Evolutionary conservation across 2,797 vertebrate genomes (phyloP).

Genomic region (Nasua narica): DNA sequence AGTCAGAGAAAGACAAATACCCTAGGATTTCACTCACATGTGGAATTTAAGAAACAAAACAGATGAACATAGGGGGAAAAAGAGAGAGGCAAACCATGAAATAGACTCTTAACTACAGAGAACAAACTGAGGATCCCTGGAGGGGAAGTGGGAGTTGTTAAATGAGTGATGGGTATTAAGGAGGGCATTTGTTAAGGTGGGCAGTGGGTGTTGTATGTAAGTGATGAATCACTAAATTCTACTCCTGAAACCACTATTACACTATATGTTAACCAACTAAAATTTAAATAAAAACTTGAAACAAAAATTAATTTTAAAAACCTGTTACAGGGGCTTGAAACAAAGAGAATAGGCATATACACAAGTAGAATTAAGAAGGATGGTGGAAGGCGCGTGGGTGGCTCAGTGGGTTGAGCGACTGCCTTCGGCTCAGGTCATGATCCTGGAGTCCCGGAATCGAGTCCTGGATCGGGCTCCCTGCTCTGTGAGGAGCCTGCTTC

Average conservation of each 20-base stretch:
- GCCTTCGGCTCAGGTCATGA: no score
- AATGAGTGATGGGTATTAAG: neutral
- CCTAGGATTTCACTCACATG: neutral
- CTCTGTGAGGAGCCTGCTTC: no score
- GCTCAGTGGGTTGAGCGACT: no score
- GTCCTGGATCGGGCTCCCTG: no score
- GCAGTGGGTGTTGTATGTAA: neutral
- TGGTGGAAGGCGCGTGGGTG: no score
- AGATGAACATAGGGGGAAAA: neutral
- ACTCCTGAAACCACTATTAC: neutral
- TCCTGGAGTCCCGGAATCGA: no score
- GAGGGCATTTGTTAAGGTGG: neutral
- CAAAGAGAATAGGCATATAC: neutral
- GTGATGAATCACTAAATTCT: neutral
- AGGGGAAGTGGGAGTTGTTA: neutral
- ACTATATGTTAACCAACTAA: neutral
- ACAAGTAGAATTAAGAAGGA: neutral
- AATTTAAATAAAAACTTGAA: neutral
- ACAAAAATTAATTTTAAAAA: neutral
- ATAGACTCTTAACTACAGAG: neutral
- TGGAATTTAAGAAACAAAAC: neutral
- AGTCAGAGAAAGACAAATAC: neutral
- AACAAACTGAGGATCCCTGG: neutral
- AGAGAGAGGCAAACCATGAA: neutral
- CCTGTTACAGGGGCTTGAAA: neutral